Evolutionary conservation across 2,888 invertebrate genomes (phyloP), one percentile per base, ranked within the genome.

Genomic region (Auanema sp.): DNA sequence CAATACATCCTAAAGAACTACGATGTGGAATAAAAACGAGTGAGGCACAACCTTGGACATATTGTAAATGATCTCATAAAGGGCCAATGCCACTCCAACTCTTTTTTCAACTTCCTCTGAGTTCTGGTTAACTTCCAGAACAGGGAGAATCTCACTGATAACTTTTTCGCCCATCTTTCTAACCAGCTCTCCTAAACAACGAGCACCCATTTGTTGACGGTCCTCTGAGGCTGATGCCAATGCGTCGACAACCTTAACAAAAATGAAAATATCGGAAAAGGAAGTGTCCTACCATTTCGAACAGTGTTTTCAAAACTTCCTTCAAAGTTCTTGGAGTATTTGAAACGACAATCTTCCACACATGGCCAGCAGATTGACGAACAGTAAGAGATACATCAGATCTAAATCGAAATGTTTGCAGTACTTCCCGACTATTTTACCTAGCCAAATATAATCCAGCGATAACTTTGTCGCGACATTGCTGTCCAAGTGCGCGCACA

Each of bases 271-370:
- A 52, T 52, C 16, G 10, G 21, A 6, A 21, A 21, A 21, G 6
- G n/a, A 54, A 64, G 23, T 70, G 87, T 10, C 3, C 6, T 67
- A 98, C 86, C 57, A 97, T 87, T 14, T 91, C 89, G 86, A 98
- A 98, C 52, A 98, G 87, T 0, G 94, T 93, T 6, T 94, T 93
- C 72, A 98, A 87, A 80, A 98, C 96, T 88, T 97, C 97, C 67
- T 93, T 89, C 51, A 98, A 87, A 0, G 97, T 97, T 84, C 93
- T 89, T 0, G 97, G 97, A 0, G 97, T 98, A 85, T 98, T 97
- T 0, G 95, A 92, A 1, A 98, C 97, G 1, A 98, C 94, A 74
- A 97, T 92, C 88, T 98, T 98, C 98, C 98, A 98, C 0, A 98
- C 97, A 85, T 98, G 98, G 62, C 96, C 88, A 10, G 98, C 95